Percentiles rank a stretch among this genome's conserved stretches.
These are phyloP conservation scores for Catharus fuscescens DNA, from an alignment of 2,113 vertebrate species.

Conservation along the genomic window DNA sequence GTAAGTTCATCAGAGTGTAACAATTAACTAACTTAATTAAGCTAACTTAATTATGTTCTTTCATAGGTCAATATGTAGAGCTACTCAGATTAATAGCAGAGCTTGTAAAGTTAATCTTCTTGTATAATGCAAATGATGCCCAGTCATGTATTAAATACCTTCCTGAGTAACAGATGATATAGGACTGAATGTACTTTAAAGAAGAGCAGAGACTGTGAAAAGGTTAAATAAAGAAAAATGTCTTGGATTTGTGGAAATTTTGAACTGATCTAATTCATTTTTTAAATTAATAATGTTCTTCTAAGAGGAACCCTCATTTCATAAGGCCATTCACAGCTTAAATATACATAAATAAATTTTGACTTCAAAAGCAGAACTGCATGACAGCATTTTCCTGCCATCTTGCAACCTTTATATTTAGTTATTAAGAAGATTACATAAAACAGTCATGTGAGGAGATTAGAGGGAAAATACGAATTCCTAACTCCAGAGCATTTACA, in stretches of 20 bases:
- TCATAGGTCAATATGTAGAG: constrained; percentile 84
- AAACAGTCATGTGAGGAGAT: constrained; percentile 38
- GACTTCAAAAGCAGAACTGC: constrained; percentile 42
- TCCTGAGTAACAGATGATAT: constrained; percentile 63
- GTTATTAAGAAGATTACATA: constrained; percentile 48
- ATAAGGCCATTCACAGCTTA: constrained; percentile 37
- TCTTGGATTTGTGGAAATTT: constrained; percentile 52
- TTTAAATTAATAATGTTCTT: constrained; percentile 48
- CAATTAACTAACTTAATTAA: constrained; percentile 92
- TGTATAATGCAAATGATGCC: constrained; percentile 76
- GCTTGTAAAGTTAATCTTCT: constrained; percentile 85
- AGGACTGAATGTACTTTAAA: constrained; percentile 61
- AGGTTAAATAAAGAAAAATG: constrained; percentile 69
- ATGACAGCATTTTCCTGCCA: constrained; percentile 16
- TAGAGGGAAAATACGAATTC: not conserved
- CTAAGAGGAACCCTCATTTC: constrained; percentile 13
- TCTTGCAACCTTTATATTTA: not conserved
- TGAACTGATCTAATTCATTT: constrained; percentile 57
- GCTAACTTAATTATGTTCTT: constrained; percentile 88
- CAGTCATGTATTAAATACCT: constrained; percentile 75
- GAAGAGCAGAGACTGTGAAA: constrained; percentile 65
- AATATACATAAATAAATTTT: constrained; percentile 55
- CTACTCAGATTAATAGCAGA: constrained; percentile 82
- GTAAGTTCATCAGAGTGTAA: constrained; percentile 82
- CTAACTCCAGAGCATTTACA: constrained; percentile 10